Conservation (phyloP, 2,113 vertebrate genomes). For the Chrysochloris asiatica region DNA sequence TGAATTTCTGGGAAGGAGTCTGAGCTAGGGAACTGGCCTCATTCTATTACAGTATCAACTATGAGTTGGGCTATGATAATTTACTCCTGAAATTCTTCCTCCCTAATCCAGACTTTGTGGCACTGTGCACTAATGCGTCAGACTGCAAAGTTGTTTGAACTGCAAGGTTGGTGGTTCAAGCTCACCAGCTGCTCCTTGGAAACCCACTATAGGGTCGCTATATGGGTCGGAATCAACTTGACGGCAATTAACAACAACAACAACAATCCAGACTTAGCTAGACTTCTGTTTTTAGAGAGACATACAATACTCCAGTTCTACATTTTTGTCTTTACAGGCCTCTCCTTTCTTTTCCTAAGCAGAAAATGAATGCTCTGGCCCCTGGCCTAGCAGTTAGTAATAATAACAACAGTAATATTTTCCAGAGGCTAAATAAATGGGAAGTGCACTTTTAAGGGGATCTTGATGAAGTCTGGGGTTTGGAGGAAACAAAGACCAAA, state of each 20-base stretch:
- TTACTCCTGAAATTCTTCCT: not conserved
- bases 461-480: not conserved
- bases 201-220: too few species aligned
- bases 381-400: not conserved
- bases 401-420: not conserved
- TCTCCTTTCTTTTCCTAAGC: not conserved
- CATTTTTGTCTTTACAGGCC: not conserved
- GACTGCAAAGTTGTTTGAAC: too few species aligned
- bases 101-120: not conserved
- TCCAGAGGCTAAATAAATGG: not conserved
- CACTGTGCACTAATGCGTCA: too few species aligned
- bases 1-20: not conserved
- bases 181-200: too few species aligned
- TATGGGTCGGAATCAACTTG: too few species aligned
- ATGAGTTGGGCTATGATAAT: not conserved
- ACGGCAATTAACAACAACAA: too few species aligned
- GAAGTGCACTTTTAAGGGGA: not conserved
- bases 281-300: not conserved
- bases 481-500: conserved; percentile 8
- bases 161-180: too few species aligned
- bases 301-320: not conserved
- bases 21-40: not conserved
- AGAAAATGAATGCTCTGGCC: not conserved
- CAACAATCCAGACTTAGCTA: too few species aligned
- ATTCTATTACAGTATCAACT: not conserved